phyloP scores from a whole-genome alignment of 2,888 invertebrate genomes.

The Cheilosia variabilis region DNA sequence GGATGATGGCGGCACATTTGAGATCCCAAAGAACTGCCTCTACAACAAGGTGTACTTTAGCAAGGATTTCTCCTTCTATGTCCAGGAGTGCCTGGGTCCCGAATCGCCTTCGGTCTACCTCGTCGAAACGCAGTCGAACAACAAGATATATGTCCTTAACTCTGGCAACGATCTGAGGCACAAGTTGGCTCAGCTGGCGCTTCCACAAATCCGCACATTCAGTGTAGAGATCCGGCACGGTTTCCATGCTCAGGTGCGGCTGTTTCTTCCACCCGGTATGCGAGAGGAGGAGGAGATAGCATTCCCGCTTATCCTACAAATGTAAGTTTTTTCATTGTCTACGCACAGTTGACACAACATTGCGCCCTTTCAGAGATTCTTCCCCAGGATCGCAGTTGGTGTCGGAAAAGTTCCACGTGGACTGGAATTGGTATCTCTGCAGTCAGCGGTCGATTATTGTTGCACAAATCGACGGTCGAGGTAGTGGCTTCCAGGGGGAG shows the following conservation, averaged over 20 bases:
- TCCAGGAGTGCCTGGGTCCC: conserved; percentile 92
- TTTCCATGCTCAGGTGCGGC: conserved; percentile 89
- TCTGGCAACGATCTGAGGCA: conserved; percentile 87
- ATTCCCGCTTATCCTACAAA: conserved; percentile 91
- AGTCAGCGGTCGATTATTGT: conserved; percentile 93
- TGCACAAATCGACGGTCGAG: conserved; percentile 94
- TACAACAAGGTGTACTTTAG: conserved; percentile 89
- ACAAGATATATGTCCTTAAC: conserved; percentile 87
- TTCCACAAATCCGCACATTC: conserved; percentile 90
- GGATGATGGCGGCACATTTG: conserved; percentile 79
- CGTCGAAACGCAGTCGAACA: conserved; percentile 86
- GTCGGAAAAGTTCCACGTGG: conserved; percentile 90
- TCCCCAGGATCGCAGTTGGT: conserved; percentile 94
- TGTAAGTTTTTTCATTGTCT: conserved; percentile 86
- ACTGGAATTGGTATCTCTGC: conserved; percentile 94
- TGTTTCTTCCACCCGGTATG: conserved; percentile 92
- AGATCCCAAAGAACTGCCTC: conserved; percentile 85
- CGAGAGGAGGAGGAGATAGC: conserved; percentile 92
- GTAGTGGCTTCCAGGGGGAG: conserved; percentile 93
- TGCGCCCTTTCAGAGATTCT: conserved; percentile 86
- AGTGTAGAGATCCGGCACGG: conserved; percentile 87
- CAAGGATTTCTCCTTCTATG: conserved; percentile 86
- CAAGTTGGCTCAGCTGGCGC: conserved; percentile 87
- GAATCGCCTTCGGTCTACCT: conserved; percentile 88
- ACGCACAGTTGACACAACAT: not conserved